Conservation (phyloP, 2,888 invertebrate genomes). For the Euclidia mi region DNA sequence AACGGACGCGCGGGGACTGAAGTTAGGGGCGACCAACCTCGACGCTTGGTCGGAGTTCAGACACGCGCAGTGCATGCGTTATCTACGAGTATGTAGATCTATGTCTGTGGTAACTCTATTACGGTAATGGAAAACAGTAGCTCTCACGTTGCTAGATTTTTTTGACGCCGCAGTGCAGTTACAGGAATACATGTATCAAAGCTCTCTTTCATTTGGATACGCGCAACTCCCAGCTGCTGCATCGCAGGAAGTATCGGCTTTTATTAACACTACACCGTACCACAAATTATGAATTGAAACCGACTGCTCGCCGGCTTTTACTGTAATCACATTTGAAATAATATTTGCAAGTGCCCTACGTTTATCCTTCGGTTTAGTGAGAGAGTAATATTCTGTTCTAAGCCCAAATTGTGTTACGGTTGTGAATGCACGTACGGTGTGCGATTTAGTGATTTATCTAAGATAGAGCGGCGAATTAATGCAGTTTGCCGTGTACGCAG, state of each 20-base stretch:
- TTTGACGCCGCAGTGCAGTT: conserved; percentile 84
- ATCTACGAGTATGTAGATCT: no score
- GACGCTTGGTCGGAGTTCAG: no score
- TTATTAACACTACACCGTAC: conserved; percentile 75
- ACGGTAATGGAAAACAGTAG: conserved; percentile 86
- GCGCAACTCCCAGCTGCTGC: conserved; percentile 65
- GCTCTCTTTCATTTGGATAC: conserved; percentile 83
- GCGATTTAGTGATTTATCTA: conserved; percentile 24
- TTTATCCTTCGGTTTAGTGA: background rate
- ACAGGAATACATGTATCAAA: conserved; percentile 85
- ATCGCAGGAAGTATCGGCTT: conserved; percentile 75
- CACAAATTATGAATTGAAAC: conserved; percentile 73
- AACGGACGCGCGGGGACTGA: no score
- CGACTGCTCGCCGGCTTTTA: conserved; percentile 53
- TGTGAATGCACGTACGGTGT: no score
- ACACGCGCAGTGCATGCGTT: no score
- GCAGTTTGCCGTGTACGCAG: no score
- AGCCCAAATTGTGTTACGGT: no score
- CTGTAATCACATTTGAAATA: conserved; percentile 54
- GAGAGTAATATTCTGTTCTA: background rate
- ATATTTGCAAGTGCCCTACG: conserved; percentile 14
- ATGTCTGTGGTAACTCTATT: conserved; percentile 86
- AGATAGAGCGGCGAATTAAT: no score
- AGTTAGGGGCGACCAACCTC: no score
- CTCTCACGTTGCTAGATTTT: conserved; percentile 75